Base-by-base conservation (phyloP, 92 coral and sea anemone species). In the Zoanthus solanderi region DNA sequence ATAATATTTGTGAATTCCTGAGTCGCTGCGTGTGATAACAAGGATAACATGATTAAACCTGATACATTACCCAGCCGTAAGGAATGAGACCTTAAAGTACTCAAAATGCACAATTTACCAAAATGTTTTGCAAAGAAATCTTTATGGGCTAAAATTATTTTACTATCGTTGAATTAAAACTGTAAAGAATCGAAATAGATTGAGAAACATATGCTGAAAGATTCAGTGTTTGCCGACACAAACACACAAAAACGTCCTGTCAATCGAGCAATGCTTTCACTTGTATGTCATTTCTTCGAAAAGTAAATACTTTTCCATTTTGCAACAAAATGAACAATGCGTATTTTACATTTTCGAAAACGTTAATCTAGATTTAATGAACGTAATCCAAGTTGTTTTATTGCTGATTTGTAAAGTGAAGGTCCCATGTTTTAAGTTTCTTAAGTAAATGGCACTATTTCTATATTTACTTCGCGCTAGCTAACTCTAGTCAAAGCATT, bases 1-100 rank as follows among this genome's bases (percentile, higher is more conserved):
- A 83, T 71, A 91, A 83, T 88, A 88, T 91, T 91, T 91, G 83
- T 82, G 94, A 88, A 91, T 91, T 88, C 94, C 94, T 78, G 54
- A 32, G 75, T 91, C 94, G 78, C 92, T 56, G 79, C 69, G 94
- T 72, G 83, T 73, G 90, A 91, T 88, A 71, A 53, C 46, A 71
- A 47, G 46, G 93, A 91, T 91, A 91, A 87, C 93, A 91, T 0
- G 11, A 29, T 47, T 32, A 63, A 52, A 29, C 74, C 63, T 66
- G 85, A 81, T 81, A 67, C 85, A 65, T 68, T n/a, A 66, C n/a
- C 85, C 85, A 81, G 85, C 50, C 45, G 42, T 47, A 23, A 14
- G 6, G 9, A 63, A 18, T 9, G 8, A 66, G n/a, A 80, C 16
- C 42, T 29, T 0, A 57, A 16, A 4, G 16, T 17, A 52, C 74